These are phyloP conservation scores for Scytalopus superciliaris DNA, from an alignment of 2,113 vertebrate genomes.

Conservation along the genomic window DNA sequence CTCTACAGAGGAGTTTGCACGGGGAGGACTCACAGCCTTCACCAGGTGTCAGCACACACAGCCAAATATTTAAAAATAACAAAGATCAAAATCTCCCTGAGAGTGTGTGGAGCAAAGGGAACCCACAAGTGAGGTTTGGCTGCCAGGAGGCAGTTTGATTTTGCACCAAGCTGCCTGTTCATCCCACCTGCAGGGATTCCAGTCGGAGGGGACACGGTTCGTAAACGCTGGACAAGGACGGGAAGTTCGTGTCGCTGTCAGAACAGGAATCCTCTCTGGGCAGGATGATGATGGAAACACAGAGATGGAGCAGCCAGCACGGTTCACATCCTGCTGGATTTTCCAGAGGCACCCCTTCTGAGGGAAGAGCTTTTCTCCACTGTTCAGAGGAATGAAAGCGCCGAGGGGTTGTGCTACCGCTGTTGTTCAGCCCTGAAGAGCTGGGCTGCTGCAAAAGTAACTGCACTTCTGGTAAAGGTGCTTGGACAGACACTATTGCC, in stretches of 20 bases:
- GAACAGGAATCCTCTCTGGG: slow-evolving; percentile 84
- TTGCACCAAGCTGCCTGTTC: fast-evolving
- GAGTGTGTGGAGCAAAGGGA: background rate
- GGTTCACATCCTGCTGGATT: slow-evolving; percentile 22
- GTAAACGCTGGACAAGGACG: background rate
- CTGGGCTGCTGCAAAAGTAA: slow-evolving; percentile 88
- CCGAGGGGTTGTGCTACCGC: slow-evolving; percentile 62
- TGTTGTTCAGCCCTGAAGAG: slow-evolving; percentile 49
- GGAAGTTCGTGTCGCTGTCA: slow-evolving; percentile 72
- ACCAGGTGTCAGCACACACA: background rate
- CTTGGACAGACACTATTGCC: slow-evolving; percentile 86
- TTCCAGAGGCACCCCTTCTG: background rate
- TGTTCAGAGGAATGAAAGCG: slow-evolving; percentile 29
- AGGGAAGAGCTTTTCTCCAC: slow-evolving; percentile 69
- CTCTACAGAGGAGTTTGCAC: background rate
- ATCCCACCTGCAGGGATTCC: slow-evolving; percentile 89
- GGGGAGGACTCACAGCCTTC: background rate
- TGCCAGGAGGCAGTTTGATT: background rate
- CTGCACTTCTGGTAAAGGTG: slow-evolving; percentile 90
- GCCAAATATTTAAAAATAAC: background rate
- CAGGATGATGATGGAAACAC: slow-evolving; percentile 79
- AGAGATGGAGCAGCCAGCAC: slow-evolving; percentile 89
- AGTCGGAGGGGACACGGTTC: slow-evolving; percentile 90
- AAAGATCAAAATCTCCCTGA: background rate
- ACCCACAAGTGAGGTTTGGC: fast-evolving